Base-by-base conservation (phyloP, 2,888 invertebrate genomes). In the Hyalella azteca region DNA sequence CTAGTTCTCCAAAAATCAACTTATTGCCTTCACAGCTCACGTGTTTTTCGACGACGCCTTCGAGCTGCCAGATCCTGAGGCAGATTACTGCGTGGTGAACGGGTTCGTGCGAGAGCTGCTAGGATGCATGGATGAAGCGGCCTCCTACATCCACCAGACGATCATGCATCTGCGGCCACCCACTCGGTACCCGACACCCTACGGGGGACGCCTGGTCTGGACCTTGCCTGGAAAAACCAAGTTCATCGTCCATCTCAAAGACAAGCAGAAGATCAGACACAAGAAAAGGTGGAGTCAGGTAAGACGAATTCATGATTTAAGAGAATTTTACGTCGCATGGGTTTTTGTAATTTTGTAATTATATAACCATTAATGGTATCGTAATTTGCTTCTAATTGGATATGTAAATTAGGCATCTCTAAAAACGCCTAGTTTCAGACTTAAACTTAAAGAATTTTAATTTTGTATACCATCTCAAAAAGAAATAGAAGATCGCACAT, bases 41-140 rank as follows among this genome's bases (percentile, higher is more conserved):
- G 96, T 98, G 85, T 96, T 96, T 89, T 95, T 99, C 89, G 99
- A 99, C 89, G 98, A 99, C 88, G 96, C 97, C 1, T 98, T 96
- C 88, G 97, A 97, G 91, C 92, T 96, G 86, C 93, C 94, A 66
- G 96, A 95, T 87, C 94, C 95, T 88, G 94, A 94, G 88, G 95
- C 95, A 87, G 94, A 95, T 86, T 89, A 90, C 73, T 95, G 96
- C 88, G 88, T 90, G 26, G 95, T 97, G 78, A 98, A 99, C 90
- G 91, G 94, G 60, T 99, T 97, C 90, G 98, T 99, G 0, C 95
- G 95, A 88, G 92, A 96, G 26, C 89, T 99, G 54, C 92, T 98
- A 32, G 91, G 92, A n/a, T 96, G 95, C 15, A 92, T 99, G 85
- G 97, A 98, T 87, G 95, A 95, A 87, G 97, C 98, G 0, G 98